Conservation (phyloP, 2,113 vertebrate genomes). For the Acinonyx jubatus region DNA sequence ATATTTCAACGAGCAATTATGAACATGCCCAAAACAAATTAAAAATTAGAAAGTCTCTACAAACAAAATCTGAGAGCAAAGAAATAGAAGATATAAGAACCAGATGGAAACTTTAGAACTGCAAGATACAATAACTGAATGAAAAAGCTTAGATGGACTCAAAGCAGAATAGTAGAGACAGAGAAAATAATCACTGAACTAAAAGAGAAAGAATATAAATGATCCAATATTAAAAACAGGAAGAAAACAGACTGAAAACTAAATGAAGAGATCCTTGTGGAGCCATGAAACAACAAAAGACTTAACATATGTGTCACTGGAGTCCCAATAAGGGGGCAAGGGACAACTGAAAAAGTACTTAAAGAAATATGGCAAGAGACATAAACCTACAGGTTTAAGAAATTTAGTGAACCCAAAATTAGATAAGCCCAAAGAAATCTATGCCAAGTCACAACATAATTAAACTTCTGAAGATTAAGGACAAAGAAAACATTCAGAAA, state of each 20-base stretch:
- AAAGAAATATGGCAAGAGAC: background rate
- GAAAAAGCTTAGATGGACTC: background rate
- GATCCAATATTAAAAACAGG: background rate
- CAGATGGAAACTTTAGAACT: background rate
- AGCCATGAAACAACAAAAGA: background rate
- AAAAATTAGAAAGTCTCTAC: background rate
- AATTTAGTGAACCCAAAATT: background rate
- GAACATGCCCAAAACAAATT: background rate
- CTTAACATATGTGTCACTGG: background rate
- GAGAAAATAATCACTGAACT: background rate
- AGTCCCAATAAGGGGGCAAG: background rate
- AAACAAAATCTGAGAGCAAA: background rate
- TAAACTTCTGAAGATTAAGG: background rate
- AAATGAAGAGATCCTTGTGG: background rate
- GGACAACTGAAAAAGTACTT: background rate
- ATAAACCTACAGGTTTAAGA: background rate
- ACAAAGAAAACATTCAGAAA: background rate
- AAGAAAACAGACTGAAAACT: background rate
- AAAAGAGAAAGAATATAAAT: background rate
- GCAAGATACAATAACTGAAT: background rate
- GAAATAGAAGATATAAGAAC: background rate
- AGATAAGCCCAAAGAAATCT: background rate
- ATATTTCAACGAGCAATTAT: background rate
- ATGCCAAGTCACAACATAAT: background rate
- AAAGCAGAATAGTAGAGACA: background rate